Evolutionary conservation across 2,888 invertebrate species (phyloP), one percentile per base, ranked within the genome.

Genomic region (Chalcosyrphus nemorum): DNA sequence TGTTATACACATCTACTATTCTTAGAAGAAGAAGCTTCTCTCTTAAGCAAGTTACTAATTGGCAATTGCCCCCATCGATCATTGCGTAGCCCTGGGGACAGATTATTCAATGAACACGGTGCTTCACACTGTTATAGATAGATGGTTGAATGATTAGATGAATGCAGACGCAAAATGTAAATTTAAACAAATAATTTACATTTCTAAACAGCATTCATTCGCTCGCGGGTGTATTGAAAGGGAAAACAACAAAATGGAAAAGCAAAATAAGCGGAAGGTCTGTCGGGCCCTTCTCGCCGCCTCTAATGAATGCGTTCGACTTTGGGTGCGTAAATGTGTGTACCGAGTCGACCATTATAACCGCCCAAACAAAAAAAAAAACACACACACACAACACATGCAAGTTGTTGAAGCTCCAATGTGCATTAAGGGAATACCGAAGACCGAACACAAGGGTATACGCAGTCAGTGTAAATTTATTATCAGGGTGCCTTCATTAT

Each of bases 401-500:
- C 57, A 57, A 45, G 41, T 21, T n/a, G n/a, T n/a, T 2, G 24
- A 70, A 57, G 47, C 71, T 27, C 13, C 38, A 15, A 50, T 27
- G 15, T 52, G 21, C 35, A 50, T 13, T 27, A 3, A 38, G 52
- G 29, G 52, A n/a, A n/a, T n/a, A n/a, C n/a, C n/a, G n/a, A n/a
- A n/a, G n/a, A n/a, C n/a, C n/a, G n/a, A 52, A 38, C 27, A 11
- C 27, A 38, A 35, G 63, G 45, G 54, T 24, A 29, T 24, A 41
- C 21, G 11, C 11, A 47, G 45, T 13, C 27, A 11, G 5, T 6
- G 5, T 17, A 24, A 66, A 68, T 11, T 35, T 68, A 68, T 81
- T 68, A 65, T 76, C 70, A 76, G 81, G 81, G 81, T 71, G 57
- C 57, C n/a, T 76, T 57, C 56, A 71, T 71, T 65, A 19, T n/a